Evolutionary conservation across 2,113 vertebrate genomes (phyloP).

Genomic region (Xiphophorus hellerii): DNA sequence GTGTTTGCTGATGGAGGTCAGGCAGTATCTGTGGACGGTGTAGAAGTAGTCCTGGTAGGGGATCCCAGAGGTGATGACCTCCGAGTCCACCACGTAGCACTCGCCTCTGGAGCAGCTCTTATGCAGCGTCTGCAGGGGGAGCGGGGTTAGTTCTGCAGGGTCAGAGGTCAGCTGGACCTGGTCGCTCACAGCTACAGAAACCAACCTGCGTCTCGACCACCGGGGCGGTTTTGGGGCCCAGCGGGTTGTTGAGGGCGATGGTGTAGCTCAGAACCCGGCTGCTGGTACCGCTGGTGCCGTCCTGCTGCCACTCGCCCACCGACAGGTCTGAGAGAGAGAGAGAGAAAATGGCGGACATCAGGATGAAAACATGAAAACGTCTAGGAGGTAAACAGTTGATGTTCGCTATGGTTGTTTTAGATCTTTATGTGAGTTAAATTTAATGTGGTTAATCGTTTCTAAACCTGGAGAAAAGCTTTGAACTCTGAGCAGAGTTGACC

Average conservation of each 20-base stretch:
- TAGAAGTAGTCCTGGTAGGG: conserved; percentile 96
- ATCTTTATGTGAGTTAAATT: too few relatives aligned
- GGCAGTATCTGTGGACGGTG: conserved; percentile 90
- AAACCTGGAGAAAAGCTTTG: too few relatives aligned
- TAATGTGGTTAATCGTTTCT: too few relatives aligned
- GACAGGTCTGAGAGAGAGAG: conserved; percentile 78
- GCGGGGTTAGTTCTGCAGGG: too few relatives aligned
- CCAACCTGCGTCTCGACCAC: conserved; percentile 91
- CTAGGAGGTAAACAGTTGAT: too few relatives aligned
- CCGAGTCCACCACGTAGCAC: conserved; percentile 88
- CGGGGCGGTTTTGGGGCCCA: conserved; percentile 89
- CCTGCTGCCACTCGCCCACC: conserved; percentile 87
- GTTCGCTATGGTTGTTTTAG: too few relatives aligned
- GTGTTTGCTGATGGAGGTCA: conserved; percentile 85
- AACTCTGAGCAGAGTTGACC: too few relatives aligned
- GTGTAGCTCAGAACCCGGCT: conserved; percentile 88
- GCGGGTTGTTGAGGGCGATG: conserved; percentile 90
- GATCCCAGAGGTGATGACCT: conserved; percentile 91
- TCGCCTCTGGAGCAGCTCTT: conserved; percentile 82
- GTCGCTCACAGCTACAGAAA: background rate
- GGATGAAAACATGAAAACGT: too few relatives aligned
- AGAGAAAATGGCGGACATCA: too few relatives aligned
- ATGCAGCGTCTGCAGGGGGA: conserved; percentile 72
- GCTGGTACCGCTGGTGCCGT: conserved; percentile 83
- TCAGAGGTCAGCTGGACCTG: too few relatives aligned